These are phyloP conservation scores for Trichosurus vulpecula DNA, from an alignment of 2,797 vertebrate genomes.

Conservation along the genomic window DNA sequence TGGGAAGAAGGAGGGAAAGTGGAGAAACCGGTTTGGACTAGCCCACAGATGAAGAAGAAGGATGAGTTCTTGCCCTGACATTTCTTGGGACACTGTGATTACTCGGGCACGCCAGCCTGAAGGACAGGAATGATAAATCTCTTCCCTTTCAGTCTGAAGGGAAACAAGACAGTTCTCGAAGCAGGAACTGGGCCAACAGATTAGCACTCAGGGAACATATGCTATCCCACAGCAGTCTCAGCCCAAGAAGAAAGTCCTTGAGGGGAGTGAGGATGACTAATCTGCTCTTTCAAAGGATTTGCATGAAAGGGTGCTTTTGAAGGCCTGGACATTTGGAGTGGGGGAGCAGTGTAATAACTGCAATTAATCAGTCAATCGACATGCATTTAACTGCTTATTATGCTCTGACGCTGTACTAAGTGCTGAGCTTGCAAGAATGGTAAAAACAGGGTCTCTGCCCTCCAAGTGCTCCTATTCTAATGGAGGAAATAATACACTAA, in stretches of 20 bases:
- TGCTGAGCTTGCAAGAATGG: not conserved
- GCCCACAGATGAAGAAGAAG: slow-evolving; percentile 9
- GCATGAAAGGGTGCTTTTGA: not conserved
- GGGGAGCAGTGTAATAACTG: not conserved
- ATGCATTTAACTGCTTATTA: not conserved
- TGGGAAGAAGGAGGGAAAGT: slow-evolving; percentile 27
- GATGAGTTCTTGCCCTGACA: not conserved
- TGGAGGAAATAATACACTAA: not conserved
- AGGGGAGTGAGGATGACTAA: not conserved
- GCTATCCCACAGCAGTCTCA: not conserved
- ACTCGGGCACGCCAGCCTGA: not conserved
- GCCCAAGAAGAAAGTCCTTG: not conserved
- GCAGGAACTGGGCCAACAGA: not conserved
- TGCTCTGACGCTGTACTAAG: not conserved
- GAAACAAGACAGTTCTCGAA: not conserved
- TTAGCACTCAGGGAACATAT: too few relatives aligned
- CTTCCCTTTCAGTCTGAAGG: not conserved
- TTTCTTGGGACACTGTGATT: not conserved
- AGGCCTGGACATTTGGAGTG: not conserved
- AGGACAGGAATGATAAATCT: not conserved
- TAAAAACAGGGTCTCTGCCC: not conserved
- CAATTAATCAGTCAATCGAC: not conserved
- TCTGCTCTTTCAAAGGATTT: not conserved
- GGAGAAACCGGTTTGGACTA: not conserved
- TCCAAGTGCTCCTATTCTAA: not conserved